Evolutionary conservation across 2,113 vertebrate species (phyloP).

Genomic region (Pygoscelis antarcticus): DNA sequence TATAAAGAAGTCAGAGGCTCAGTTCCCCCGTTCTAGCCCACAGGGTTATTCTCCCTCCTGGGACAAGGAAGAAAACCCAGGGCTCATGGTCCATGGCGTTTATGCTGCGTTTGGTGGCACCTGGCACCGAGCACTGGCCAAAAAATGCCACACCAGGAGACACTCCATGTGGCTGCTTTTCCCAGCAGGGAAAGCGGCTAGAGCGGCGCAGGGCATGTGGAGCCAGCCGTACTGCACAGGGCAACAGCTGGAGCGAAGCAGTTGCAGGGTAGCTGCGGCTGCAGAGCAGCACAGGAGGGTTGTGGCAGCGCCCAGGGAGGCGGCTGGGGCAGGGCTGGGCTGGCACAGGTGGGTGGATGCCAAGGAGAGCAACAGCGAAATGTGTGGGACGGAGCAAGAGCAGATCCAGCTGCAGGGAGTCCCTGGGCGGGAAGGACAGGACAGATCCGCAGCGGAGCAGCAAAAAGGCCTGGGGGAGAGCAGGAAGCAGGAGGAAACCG

Average conservation of each 20-base stretch:
- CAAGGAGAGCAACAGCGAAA: neutral
- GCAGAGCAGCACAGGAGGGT: neutral
- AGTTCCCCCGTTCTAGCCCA: neutral
- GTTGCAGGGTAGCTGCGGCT: fast-evolving
- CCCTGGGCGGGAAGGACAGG: neutral
- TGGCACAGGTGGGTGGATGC: neutral
- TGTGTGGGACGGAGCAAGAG: neutral
- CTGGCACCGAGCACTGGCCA: fast-evolving
- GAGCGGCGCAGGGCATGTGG: neutral
- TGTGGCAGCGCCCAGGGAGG: neutral
- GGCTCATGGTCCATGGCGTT: neutral
- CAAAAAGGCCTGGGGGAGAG: neutral
- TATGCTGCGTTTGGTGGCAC: neutral
- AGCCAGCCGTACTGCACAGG: neutral
- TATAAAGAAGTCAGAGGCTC: neutral
- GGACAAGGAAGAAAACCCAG: neutral
- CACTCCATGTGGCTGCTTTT: neutral
- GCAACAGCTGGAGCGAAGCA: neutral
- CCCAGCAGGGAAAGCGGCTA: neutral
- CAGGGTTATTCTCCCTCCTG: neutral
- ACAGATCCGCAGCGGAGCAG: neutral
- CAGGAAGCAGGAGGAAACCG: neutral
- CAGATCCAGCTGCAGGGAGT: neutral
- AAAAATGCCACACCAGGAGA: neutral
- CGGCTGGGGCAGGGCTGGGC: neutral